Evolutionary conservation across 2,797 vertebrate species (phyloP).

Genomic region (Loris lydekkerianus): DNA sequence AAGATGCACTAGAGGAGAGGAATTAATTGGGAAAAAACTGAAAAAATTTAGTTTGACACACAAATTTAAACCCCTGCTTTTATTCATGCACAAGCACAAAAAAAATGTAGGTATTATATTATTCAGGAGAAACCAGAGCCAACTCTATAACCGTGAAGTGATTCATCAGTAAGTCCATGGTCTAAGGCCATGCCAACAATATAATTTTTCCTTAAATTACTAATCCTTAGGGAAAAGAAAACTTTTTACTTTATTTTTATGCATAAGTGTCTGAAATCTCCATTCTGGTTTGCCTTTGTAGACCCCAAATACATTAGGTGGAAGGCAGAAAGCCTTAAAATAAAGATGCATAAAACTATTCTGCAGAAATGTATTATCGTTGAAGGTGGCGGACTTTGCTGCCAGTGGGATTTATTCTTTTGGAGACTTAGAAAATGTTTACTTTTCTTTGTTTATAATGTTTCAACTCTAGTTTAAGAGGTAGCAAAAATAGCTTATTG

Average conservation of each 20-base stretch:
- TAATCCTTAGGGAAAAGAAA: background rate
- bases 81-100: too few species aligned
- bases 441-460: conserved; percentile 46
- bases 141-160: background rate
- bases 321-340: background rate
- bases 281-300: background rate
- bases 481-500: conserved; percentile 61
- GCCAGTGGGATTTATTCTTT: background rate
- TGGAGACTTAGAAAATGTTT: conserved; percentile 48
- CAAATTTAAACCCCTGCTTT: conserved; percentile 26
- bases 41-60: background rate
- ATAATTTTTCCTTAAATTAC: conserved; percentile 5
- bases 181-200: background rate
- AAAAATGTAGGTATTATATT: background rate
- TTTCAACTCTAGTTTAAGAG: conserved; percentile 60
- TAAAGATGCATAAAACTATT: background rate
- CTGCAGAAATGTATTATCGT: background rate
- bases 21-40: background rate
- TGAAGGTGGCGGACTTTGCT: background rate
- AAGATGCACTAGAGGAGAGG: conserved; percentile 6
- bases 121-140: background rate
- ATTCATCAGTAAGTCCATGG: background rate
- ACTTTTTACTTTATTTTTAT: background rate
- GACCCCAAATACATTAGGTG: background rate
- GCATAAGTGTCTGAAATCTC: background rate